These are phyloP conservation scores for Carassius auratus DNA, from an alignment of 2,113 vertebrate species.

Conservation along the genomic window DNA sequence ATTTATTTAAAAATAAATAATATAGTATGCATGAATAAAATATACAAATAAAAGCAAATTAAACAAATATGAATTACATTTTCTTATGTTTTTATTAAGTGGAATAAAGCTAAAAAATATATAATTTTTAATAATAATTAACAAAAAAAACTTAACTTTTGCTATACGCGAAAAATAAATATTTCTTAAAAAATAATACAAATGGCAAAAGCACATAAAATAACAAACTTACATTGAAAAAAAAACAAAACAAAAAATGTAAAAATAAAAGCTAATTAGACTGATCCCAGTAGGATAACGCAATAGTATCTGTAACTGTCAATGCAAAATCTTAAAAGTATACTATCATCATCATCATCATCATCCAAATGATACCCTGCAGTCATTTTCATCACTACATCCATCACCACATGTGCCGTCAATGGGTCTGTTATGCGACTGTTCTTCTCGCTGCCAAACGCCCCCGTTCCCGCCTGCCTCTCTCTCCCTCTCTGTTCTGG, in stretches of 20 bases:
- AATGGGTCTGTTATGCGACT: slow-evolving; percentile 45
- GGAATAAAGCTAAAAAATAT: not conserved
- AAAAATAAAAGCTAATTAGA: not conserved
- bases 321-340: not conserved
- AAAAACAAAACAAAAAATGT: not conserved
- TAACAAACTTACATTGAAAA: not conserved
- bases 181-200: not conserved
- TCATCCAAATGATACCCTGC: slow-evolving; percentile 1
- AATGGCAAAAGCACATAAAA: not conserved
- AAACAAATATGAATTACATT: not conserved
- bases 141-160: not conserved
- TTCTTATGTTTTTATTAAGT: not conserved
- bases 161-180: not conserved
- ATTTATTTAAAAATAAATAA: too few species aligned
- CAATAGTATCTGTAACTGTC: not conserved
- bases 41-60: not conserved
- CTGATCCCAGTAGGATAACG: not conserved
- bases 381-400: slow-evolving; percentile 19
- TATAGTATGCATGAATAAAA: too few species aligned
- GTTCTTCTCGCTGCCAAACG: slow-evolving; percentile 56
- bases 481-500: slow-evolving; percentile 51
- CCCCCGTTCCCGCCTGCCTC: slow-evolving; percentile 38
- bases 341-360: not conserved
- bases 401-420: slow-evolving; percentile 41
- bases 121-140: not conserved